Conservation (phyloP, 2,888 invertebrate species). For the Drosophila percnosoma region DNA sequence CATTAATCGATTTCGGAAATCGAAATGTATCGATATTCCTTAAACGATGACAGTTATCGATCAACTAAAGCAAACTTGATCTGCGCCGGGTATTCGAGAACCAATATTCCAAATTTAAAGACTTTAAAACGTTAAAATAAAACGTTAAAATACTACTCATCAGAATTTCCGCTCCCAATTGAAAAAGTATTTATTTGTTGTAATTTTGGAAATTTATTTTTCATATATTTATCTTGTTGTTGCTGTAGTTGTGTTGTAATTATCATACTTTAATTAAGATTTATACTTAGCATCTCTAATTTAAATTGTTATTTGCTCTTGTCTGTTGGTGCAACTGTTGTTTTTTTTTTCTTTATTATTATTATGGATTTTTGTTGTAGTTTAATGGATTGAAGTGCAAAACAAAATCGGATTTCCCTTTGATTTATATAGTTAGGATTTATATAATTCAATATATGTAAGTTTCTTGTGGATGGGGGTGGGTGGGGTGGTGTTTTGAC, state of each 20-base stretch:
- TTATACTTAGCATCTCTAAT: slow-evolving; percentile 74
- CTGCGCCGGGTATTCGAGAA: too few relatives aligned
- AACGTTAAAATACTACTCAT: not conserved
- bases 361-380: slow-evolving; percentile 22
- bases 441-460: slow-evolving; percentile 22
- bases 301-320: slow-evolving; percentile 62
- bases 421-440: slow-evolving; percentile 32
- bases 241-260: slow-evolving; percentile 71
- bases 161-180: not conserved
- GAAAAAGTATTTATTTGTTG: slow-evolving; percentile 20
- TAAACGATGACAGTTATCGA: too few relatives aligned
- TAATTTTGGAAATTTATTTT: slow-evolving; percentile 78
- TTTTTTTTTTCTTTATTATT: slow-evolving; percentile 24
- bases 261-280: slow-evolving; percentile 73
- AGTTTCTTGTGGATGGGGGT: slow-evolving; percentile 2
- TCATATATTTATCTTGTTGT: slow-evolving; percentile 75
- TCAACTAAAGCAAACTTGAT: too few relatives aligned
- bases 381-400: slow-evolving; percentile 57
- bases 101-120: too few relatives aligned
- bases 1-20: too few relatives aligned
- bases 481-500: not conserved
- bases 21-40: too few relatives aligned
- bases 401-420: slow-evolving; percentile 50
- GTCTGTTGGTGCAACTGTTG: slow-evolving; percentile 62
- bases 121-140: not conserved